These are phyloP conservation scores for Calliphora vomitoria DNA, from an alignment of 2,888 invertebrate species.

Conservation along the genomic window DNA sequence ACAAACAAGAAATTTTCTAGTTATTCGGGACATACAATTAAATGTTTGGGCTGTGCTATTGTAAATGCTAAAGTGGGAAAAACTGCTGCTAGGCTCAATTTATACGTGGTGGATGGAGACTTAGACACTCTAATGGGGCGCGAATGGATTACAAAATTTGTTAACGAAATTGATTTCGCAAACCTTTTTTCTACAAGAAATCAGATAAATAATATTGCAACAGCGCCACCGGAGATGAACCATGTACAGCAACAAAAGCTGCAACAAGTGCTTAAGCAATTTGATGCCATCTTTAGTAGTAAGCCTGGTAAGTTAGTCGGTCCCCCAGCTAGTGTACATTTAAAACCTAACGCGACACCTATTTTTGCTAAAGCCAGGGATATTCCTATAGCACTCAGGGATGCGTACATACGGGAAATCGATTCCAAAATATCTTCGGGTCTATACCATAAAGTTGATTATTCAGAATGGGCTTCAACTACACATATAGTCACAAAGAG, in stretches of 20 bases:
- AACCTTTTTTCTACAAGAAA: conserved; percentile 28
- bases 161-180: conserved; percentile 39
- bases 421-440: conserved; percentile 13
- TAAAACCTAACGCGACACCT: conserved; percentile 23
- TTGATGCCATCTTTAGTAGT: conserved; percentile 18
- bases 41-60: too few relatives aligned
- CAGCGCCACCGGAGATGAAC: conserved; percentile 7
- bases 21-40: too few relatives aligned
- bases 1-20: too few relatives aligned
- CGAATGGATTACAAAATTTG: conserved; percentile 56
- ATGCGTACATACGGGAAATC: conserved; percentile 22
- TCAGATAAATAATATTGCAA: neutral
- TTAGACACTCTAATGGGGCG: conserved; percentile 37
- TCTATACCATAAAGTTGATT: conserved; percentile 55
- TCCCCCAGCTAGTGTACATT: conserved; percentile 21
- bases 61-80: too few relatives aligned
- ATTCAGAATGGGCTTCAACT: conserved; percentile 59
- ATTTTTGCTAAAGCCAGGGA: conserved; percentile 47
- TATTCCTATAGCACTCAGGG: conserved; percentile 12
- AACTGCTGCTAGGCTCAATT: neutral
- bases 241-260: neutral
- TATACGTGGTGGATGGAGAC: conserved; percentile 46
- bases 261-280: conserved; percentile 11
- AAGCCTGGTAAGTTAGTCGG: conserved; percentile 18
- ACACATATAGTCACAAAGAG: conserved; percentile 58